These are phyloP conservation scores for Cataglyphis hispanica DNA, from an alignment of 1,140 invertebrate genomes.

Conservation along the genomic window DNA sequence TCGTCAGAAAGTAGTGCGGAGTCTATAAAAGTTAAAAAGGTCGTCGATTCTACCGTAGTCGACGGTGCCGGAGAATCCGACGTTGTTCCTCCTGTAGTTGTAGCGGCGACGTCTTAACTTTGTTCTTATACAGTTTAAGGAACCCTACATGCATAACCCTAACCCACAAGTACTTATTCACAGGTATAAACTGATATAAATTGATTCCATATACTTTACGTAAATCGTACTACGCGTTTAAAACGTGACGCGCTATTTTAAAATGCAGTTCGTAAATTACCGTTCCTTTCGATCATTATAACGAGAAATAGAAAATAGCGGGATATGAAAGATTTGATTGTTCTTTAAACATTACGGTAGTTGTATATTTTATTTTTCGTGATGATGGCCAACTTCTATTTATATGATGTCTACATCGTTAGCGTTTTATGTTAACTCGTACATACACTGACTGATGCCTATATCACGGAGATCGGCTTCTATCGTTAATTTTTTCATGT, in stretches of 20 bases:
- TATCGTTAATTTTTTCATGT: slow-evolving; percentile 34
- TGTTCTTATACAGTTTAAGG: slow-evolving; percentile 79
- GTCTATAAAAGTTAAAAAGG: slow-evolving; percentile 83
- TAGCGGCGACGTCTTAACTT: slow-evolving; percentile 85
- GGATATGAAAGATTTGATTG: slow-evolving; percentile 78
- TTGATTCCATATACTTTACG: slow-evolving; percentile 78
- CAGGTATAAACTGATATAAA: slow-evolving; percentile 84
- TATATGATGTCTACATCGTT: slow-evolving; percentile 32
- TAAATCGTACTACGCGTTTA: slow-evolving; percentile 82
- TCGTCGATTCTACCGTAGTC: slow-evolving; percentile 81
- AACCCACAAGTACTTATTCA: slow-evolving; percentile 83
- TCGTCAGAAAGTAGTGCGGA: slow-evolving; percentile 77
- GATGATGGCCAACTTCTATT: not conserved
- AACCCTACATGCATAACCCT: slow-evolving; percentile 83
- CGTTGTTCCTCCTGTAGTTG: slow-evolving; percentile 83
- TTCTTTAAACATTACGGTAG: slow-evolving; percentile 64
- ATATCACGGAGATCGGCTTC: slow-evolving; percentile 40
- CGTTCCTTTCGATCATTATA: slow-evolving; percentile 79
- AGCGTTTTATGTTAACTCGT: slow-evolving; percentile 32
- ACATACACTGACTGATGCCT: slow-evolving; percentile 36
- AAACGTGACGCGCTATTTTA: slow-evolving; percentile 82
- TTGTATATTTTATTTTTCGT: slow-evolving; percentile 26
- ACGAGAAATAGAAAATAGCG: slow-evolving; percentile 61
- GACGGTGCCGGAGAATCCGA: slow-evolving; percentile 83
- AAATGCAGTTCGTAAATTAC: slow-evolving; percentile 79